A percentile compares a stretch with the other conserved stretches of the same genome.
phyloP scores from a whole-genome alignment of 2,888 invertebrate species.

The Osmoderma eremita region DNA sequence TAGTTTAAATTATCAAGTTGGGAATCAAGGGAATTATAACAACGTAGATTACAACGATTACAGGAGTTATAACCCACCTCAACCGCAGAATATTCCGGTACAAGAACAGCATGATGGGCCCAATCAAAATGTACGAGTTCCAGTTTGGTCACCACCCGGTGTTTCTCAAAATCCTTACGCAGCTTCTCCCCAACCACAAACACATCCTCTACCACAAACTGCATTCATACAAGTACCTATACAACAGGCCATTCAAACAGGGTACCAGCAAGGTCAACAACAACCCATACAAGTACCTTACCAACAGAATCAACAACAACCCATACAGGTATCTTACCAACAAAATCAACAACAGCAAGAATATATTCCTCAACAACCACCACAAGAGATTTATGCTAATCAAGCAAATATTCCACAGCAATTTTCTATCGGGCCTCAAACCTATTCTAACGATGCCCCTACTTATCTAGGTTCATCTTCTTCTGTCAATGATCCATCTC shows the following conservation, averaged over 20 bases:
- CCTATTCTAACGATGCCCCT: conserved; percentile 8
- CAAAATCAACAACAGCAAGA: conserved; percentile 11
- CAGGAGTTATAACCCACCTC: conserved; percentile 3
- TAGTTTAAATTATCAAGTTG: conserved; percentile 24
- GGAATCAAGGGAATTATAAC: conserved; percentile 32
- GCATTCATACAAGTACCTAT: conserved; percentile 24
- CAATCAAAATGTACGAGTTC: conserved; percentile 30
- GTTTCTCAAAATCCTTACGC: conserved; percentile 40
- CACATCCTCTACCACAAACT: conserved; percentile 12
- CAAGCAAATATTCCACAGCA: conserved; percentile 2
- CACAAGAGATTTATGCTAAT: not conserved
- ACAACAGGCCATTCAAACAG: conserved; percentile 13
- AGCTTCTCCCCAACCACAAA: conserved; percentile 23
- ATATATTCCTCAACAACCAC: conserved; percentile 15
- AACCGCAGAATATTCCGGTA: conserved; percentile 17
- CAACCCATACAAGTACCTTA: not conserved
- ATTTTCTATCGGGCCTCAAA: not conserved
- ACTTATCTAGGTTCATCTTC: not conserved
- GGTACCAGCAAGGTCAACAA: conserved; percentile 11
- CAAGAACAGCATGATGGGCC: conserved; percentile 40
- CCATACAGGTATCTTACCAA: not conserved
- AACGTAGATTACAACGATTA: conserved; percentile 18
- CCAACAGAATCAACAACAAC: conserved; percentile 1
- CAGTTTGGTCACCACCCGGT: conserved; percentile 42
- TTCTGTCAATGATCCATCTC: not conserved